phyloP scores from a whole-genome alignment of 2,113 vertebrate species.

The Corythoichthys haematopterus region DNA sequence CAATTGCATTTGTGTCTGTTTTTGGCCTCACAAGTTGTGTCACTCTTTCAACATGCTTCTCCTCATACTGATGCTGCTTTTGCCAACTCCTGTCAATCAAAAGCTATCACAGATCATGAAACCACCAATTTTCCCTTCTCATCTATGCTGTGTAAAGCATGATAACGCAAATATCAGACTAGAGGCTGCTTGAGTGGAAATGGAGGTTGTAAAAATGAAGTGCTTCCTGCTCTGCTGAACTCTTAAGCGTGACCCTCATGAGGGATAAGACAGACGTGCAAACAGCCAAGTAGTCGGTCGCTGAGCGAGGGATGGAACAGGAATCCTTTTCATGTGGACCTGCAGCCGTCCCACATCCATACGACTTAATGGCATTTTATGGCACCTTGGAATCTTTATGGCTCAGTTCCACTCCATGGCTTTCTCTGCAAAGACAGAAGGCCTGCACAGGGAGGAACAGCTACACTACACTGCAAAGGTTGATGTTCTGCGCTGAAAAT shows the following conservation, averaged over 20 bases:
- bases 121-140: constrained; percentile 17
- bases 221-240: constrained; percentile 61
- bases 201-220: constrained; percentile 57
- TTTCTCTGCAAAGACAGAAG: constrained; percentile 45
- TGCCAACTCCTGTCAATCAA: constrained; percentile 4
- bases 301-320: constrained; percentile 37
- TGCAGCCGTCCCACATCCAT: constrained; percentile 57
- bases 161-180: constrained; percentile 33
- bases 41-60: neutral
- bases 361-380: constrained; percentile 70
- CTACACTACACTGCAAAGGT: constrained; percentile 37
- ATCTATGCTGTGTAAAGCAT: constrained; percentile 12
- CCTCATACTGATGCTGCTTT: neutral
- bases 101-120: constrained; percentile 3
- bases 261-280: constrained; percentile 42
- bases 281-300: constrained; percentile 51
- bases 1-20: too few species aligned
- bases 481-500: constrained; percentile 5
- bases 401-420: constrained; percentile 58
- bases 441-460: constrained; percentile 30
- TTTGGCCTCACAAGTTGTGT: neutral
- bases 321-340: constrained; percentile 71
- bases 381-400: constrained; percentile 75
- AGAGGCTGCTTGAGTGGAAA: constrained; percentile 37
- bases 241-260: constrained; percentile 45